Percentiles rank a stretch among this genome's conserved stretches.
Evolutionary conservation across 2,113 vertebrate genomes (phyloP).

Genomic region (Muntiacus muntjak): DNA sequence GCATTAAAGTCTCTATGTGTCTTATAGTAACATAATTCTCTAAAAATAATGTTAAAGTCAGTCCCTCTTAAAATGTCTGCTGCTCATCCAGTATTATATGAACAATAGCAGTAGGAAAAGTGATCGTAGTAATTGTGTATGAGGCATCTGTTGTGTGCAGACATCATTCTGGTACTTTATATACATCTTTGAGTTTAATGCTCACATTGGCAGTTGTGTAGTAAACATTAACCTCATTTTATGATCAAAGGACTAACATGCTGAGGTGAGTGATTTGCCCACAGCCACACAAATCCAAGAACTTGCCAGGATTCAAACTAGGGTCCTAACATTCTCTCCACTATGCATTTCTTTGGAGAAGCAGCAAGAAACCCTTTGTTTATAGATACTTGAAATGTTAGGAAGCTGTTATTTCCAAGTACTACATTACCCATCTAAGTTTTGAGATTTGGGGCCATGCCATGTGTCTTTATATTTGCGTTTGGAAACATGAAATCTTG

Average conservation of each 20-base stretch:
- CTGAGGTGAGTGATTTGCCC: not conserved
- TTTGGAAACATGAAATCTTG: constrained; percentile 33
- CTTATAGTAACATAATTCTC: not conserved
- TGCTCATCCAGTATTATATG: not conserved
- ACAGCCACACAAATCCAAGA: not conserved
- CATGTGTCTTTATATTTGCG: not conserved
- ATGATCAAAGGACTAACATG: not conserved
- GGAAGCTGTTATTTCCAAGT: not conserved
- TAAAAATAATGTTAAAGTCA: constrained; percentile 10
- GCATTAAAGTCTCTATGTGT: not conserved
- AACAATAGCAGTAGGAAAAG: not conserved
- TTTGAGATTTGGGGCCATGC: not conserved
- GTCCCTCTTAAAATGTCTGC: not conserved
- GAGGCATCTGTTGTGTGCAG: not conserved
- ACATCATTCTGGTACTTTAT: not conserved
- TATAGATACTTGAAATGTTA: not conserved
- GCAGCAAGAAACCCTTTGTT: not conserved
- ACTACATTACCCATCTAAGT: not conserved
- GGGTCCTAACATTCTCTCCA: not conserved
- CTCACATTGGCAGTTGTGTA: not conserved
- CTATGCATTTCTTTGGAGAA: not conserved
- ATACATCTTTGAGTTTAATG: not conserved
- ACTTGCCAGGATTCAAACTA: not conserved
- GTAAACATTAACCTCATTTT: not conserved
- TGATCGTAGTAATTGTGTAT: not conserved